phyloP scores from a whole-genome alignment of 1,140 invertebrate genomes.

The Nylanderia fulva region DNA sequence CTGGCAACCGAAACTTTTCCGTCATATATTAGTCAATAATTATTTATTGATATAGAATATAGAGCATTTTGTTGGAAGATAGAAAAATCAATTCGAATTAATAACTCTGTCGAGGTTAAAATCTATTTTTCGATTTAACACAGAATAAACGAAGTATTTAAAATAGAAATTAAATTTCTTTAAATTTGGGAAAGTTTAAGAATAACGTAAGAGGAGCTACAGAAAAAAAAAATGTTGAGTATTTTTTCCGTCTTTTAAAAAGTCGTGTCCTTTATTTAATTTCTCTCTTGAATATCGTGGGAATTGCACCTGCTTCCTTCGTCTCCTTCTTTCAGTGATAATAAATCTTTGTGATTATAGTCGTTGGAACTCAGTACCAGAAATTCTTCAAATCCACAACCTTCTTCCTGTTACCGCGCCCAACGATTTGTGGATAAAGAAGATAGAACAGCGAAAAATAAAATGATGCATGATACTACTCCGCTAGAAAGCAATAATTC shows the following conservation, averaged over 20 bases:
- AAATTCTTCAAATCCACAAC: slow-evolving; percentile 43
- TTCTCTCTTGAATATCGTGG: slow-evolving; percentile 39
- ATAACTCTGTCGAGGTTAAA: background rate
- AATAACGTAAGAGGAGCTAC: slow-evolving; percentile 7
- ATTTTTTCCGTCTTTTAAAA: slow-evolving; percentile 19
- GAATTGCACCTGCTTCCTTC: slow-evolving; percentile 29
- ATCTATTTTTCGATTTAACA: background rate
- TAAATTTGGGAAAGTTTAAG: background rate
- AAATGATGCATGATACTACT: background rate
- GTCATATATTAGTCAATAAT: background rate
- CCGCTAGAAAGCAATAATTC: slow-evolving; percentile 28
- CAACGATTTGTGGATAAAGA: slow-evolving; percentile 21
- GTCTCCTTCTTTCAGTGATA: slow-evolving; percentile 18
- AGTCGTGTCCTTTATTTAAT: slow-evolving; percentile 38
- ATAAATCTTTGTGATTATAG: slow-evolving; percentile 41
- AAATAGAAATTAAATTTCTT: slow-evolving; percentile 10
- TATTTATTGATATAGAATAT: background rate
- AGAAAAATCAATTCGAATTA: background rate
- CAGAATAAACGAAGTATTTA: background rate
- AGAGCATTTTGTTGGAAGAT: background rate
- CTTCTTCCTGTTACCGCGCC: slow-evolving; percentile 9
- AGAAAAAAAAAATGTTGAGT: slow-evolving; percentile 9
- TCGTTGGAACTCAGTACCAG: slow-evolving; percentile 34
- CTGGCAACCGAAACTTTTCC: background rate
- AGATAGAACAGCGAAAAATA: slow-evolving; percentile 20